These are phyloP conservation scores for Rhabdomys pumilio DNA, from an alignment of 2,797 vertebrate species.

Conservation along the genomic window DNA sequence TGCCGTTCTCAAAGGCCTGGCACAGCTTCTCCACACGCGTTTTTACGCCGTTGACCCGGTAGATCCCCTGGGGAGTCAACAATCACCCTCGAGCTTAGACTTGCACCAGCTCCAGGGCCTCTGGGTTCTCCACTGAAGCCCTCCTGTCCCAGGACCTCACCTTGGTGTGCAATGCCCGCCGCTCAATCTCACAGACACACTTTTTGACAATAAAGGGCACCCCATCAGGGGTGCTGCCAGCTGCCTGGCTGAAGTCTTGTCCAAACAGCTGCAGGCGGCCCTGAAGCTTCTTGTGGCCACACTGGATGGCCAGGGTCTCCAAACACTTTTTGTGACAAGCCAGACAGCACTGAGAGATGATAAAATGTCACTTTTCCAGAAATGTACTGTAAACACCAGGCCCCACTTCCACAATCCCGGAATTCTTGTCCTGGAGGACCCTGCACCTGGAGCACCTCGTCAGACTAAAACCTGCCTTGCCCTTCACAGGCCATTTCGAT, in stretches of 20 bases:
- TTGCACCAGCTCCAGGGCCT: no score
- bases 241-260: conserved; percentile 92
- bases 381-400: background rate
- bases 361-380: background rate
- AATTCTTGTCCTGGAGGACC: no score
- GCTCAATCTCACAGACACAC: conserved; percentile 96
- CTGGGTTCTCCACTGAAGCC: background rate
- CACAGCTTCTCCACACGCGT: conserved; percentile 98
- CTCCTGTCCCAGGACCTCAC: conserved; percentile 82
- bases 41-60: conserved; percentile 98
- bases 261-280: conserved; percentile 96
- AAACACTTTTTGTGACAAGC: conserved; percentile 98
- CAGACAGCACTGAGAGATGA: conserved; percentile 93
- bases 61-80: conserved; percentile 93
- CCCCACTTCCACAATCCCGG: background rate
- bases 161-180: conserved; percentile 95
- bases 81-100: background rate
- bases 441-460: background rate
- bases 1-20: conserved; percentile 98
- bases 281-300: conserved; percentile 97
- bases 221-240: conserved; percentile 90
- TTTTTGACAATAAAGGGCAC: conserved; percentile 97
- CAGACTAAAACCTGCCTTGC: background rate
- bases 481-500: background rate
- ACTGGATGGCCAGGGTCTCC: conserved; percentile 98